These are phyloP conservation scores for Neria commutata DNA, from an alignment of 2,888 invertebrate genomes.

Conservation along the genomic window DNA sequence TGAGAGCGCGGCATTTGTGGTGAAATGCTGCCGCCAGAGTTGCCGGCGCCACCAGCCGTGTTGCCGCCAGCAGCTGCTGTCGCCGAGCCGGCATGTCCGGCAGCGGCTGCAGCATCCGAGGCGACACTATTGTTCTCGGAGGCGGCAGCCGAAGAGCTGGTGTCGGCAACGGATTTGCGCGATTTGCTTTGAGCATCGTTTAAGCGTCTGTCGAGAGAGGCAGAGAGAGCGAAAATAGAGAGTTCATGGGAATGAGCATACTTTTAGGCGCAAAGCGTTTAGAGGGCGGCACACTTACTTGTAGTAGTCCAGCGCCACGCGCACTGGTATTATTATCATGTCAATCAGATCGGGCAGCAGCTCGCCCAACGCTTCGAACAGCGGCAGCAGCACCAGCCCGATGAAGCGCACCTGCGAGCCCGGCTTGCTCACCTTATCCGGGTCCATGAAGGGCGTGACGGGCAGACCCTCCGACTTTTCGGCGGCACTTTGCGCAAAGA, in stretches of 20 bases:
- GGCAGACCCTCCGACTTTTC: conserved; percentile 83
- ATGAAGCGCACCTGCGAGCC: conserved; percentile 85
- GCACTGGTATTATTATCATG: conserved; percentile 61
- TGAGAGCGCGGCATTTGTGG: conserved; percentile 63
- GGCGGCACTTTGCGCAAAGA: conserved; percentile 80
- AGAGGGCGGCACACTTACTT: conserved; percentile 53
- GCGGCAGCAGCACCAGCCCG: conserved; percentile 77
- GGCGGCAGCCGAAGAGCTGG: conserved; percentile 45
- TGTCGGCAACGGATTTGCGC: conserved; percentile 61
- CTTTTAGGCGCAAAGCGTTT: background rate
- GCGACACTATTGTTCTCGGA: conserved; percentile 58
- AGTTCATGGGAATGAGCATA: background rate
- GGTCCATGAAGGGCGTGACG: conserved; percentile 86
- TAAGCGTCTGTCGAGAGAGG: conserved; percentile 49
- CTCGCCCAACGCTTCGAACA: conserved; percentile 79
- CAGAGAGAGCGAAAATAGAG: background rate
- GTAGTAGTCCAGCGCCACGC: conserved; percentile 62
- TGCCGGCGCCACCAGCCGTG: conserved; percentile 26
- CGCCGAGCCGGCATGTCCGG: conserved; percentile 28
- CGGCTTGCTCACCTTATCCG: conserved; percentile 82
- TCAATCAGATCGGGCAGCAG: conserved; percentile 76
- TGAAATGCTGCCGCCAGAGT: conserved; percentile 53
- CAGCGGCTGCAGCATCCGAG: conserved; percentile 16
- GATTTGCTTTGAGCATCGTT: conserved; percentile 61
- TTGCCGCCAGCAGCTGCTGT: conserved; percentile 28